Evolutionary conservation across 2,888 invertebrate genomes (phyloP), one percentile per base, ranked within the genome.

Genomic region (Ametastegia equiseti): DNA sequence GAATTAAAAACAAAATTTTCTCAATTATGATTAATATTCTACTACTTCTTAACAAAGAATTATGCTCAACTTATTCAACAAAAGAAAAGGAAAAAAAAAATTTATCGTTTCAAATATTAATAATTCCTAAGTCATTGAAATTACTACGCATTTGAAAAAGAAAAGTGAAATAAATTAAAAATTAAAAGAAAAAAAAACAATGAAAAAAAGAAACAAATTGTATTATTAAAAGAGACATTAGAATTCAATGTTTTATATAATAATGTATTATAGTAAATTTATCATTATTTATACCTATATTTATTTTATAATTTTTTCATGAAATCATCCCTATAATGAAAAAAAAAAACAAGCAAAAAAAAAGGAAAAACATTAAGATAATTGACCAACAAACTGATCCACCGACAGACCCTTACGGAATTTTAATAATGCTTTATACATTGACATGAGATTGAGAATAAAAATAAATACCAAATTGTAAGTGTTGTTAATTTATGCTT

Each of bases 351-450:
- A 15, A 36, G n/a, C 1, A 50, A 5, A 39, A 85, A 82, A 82
- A 80, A 83, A 54, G 87, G 15, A 75, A 39, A 33, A 54, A 23
- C 23, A 45, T 27, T 6, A 27, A 85, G 82, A 82, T 67, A 81
- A 73, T 88, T 88, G 89, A 91, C 87, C 89, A 90, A 90, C 88
- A 88, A 89, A 89, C 88, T 89, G 88, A 90, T 88, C 88, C 88
- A 87, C 86, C 88, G 87, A 89, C 60, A 57, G 78, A 78, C 57
- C 60, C 45, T 75, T 88, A 89, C 85, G 86, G 88, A 89, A 88
- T 89, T 90, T 89, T 88, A 89, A 89, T 88, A 90, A 89, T 89
- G 89, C 91, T 91, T 91, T 91, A 91, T 91, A 91, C 89, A 90
- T 90, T 90, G 88, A 89, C 88, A 89, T 90, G 89, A 88, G 87